Percentiles rank a stretch among this genome's conserved stretches.
Evolutionary conservation across 2,888 invertebrate genomes (phyloP).

Genomic region (Ecliptopera silaceata): DNA sequence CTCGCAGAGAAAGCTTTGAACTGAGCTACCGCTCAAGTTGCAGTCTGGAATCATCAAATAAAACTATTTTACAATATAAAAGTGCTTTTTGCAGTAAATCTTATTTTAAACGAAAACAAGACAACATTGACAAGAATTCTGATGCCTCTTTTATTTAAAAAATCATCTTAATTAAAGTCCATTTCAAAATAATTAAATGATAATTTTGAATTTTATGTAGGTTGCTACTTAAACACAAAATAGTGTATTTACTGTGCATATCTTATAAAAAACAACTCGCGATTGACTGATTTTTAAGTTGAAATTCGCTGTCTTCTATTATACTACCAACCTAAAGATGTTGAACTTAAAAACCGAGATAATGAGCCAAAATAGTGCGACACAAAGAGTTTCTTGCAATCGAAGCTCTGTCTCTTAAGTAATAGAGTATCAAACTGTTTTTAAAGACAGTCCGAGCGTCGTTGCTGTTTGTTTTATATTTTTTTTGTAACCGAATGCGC

Average conservation of each 20-base stretch:
- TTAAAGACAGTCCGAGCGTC: constrained; percentile 7
- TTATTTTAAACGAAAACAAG: neutral
- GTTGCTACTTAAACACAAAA: no score
- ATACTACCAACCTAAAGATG: neutral
- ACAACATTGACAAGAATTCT: no score
- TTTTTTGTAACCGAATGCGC: constrained; percentile 21
- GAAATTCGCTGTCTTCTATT: neutral
- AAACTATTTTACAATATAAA: constrained; percentile 1
- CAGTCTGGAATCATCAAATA: constrained; percentile 1
- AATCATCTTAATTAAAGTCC: no score
- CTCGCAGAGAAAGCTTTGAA: constrained; percentile 5
- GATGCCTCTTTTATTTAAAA: no score
- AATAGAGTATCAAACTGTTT: constrained; percentile 13
- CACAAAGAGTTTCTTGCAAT: constrained; percentile 3
- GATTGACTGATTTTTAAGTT: no score
- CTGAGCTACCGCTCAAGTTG: constrained; percentile 5
- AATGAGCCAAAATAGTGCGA: constrained; percentile 23
- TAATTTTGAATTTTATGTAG: no score
- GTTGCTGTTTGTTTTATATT: constrained; percentile 15
- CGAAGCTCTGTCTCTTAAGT: constrained; percentile 2
- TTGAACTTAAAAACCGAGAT: constrained; percentile 8
- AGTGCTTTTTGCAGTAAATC: neutral
- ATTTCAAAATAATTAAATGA: no score
- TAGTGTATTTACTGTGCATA: no score
- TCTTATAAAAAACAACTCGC: no score